These are phyloP conservation scores for Noturus placidus DNA, from an alignment of 2,113 vertebrate species.

Conservation along the genomic window DNA sequence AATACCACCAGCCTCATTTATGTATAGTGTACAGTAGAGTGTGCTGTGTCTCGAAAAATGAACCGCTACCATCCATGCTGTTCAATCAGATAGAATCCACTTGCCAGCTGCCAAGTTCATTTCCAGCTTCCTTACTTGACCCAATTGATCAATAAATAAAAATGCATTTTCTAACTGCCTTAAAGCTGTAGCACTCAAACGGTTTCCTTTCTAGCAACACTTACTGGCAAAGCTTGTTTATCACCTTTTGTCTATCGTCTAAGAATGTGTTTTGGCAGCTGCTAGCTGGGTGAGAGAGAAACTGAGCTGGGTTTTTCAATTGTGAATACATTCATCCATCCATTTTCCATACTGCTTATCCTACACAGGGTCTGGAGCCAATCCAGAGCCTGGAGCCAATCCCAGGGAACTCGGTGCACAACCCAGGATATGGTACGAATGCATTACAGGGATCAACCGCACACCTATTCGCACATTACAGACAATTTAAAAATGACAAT, in stretches of 20 bases:
- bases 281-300: neutral
- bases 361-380: no score
- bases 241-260: neutral
- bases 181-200: neutral
- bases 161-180: neutral
- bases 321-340: neutral
- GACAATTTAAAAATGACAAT: no score
- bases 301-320: neutral
- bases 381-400: no score
- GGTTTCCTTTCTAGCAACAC: neutral
- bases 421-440: no score
- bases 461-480: no score
- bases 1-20: neutral
- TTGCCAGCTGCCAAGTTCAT: neutral
- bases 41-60: neutral
- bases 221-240: neutral
- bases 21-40: neutral
- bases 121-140: neutral
- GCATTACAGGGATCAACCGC: no score
- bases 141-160: neutral
- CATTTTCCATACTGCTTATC: no score
- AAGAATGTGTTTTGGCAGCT: neutral
- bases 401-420: no score
- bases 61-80: neutral
- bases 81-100: neutral